Evolutionary conservation across 1,140 invertebrate species (phyloP), one percentile per base, ranked within the genome.

Genomic region (Drosophila sturtevanti): DNA sequence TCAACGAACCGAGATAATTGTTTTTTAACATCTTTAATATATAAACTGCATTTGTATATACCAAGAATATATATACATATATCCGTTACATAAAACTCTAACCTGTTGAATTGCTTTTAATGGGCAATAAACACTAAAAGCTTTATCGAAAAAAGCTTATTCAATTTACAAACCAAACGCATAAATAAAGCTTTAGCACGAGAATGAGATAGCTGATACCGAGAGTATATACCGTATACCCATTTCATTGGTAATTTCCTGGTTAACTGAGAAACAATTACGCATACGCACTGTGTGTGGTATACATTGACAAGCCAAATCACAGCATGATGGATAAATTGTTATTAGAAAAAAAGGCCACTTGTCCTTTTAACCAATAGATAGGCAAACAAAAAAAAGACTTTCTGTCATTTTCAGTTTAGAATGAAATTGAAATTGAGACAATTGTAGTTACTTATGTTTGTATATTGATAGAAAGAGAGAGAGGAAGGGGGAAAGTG

Each of bases 251-350:
- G n/a, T n/a, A n/a, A n/a, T n/a, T n/a, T 24, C 12, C 38, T 4
- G 11, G 6, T 11, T 4, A 3, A 22, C 11, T 6, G 22, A n/a
- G 22, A 41, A 41, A 48, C 14, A 24, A 21, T 80, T 64, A 77
- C 62, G 61, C 56, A 68, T 79, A 76, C 72, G 73, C 74, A 77
- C 16, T 37, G 65, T 76, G 63, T 54, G 54, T 60, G 24, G 35
- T 35, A 3, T 58, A 14, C 27, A 1, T 31, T 37, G 73, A 70
- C 44, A 72, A 16, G 41, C 27, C 14, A 41, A 63, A 41, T 68
- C 81, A 68, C 78, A 75, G 82, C 75, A 4, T 79, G 82, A 82
- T 87, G 72, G 62, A 63, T 72, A 87, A 85, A 87, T 85, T 78
- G 67, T 37, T 37, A 72, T 63, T 41, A 63, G 63, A 4, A 31